Evolutionary conservation across 2,113 vertebrate genomes (phyloP).

Genomic region (Hiodon alosoides): DNA sequence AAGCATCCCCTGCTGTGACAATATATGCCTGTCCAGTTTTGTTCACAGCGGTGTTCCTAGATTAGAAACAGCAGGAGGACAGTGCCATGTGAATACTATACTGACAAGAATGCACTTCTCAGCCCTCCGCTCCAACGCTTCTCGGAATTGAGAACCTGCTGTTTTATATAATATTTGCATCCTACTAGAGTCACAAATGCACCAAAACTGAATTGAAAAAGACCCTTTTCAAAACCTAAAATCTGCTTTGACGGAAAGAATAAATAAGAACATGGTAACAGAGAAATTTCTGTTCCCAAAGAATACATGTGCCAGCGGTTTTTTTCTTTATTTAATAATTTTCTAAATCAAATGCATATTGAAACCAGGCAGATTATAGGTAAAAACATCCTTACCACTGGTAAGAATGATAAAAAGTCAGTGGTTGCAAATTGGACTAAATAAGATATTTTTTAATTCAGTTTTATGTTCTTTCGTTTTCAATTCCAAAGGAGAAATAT

Average conservation of each 20-base stretch:
- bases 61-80: slow-evolving; percentile 96
- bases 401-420: not conserved
- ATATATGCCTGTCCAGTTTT: slow-evolving; percentile 98
- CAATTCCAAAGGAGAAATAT: too few relatives aligned
- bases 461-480: too few relatives aligned
- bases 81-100: slow-evolving; percentile 81
- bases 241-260: slow-evolving; percentile 44
- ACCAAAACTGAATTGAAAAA: slow-evolving; percentile 59
- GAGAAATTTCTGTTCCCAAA: slow-evolving; percentile 47
- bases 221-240: slow-evolving; percentile 43
- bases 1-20: slow-evolving; percentile 89
- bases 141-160: slow-evolving; percentile 86
- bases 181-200: slow-evolving; percentile 86
- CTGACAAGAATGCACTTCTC: slow-evolving; percentile 88
- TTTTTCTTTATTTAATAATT: too few relatives aligned
- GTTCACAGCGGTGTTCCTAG: slow-evolving; percentile 90
- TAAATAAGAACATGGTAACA: slow-evolving; percentile 52
- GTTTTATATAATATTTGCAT: slow-evolving; percentile 98
- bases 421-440: not conserved
- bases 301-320: slow-evolving; percentile 38
- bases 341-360: slow-evolving; percentile 14
- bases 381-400: not conserved
- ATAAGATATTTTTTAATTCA: not conserved
- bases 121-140: slow-evolving; percentile 82
- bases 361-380: not conserved